These are phyloP conservation scores for Gasterosteus aculeatus DNA, from an alignment of 2,113 vertebrate genomes.

Conservation along the genomic window DNA sequence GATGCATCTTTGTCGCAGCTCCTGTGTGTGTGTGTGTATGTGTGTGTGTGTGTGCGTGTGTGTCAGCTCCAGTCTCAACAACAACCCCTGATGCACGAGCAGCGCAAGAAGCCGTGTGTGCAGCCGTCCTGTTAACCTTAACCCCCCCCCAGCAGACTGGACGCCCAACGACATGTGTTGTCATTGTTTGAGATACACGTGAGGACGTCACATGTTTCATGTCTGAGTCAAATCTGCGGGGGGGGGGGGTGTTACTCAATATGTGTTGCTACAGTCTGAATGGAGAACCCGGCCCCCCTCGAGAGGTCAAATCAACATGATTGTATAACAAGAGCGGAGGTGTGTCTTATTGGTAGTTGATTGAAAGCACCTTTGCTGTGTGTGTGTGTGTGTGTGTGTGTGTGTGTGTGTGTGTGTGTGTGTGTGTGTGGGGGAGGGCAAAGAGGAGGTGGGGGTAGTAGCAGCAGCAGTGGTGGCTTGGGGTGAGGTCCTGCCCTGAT, in stretches of 20 bases:
- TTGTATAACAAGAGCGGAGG: constrained; percentile 60
- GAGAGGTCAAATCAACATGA: constrained; percentile 61
- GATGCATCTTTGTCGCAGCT: background rate
- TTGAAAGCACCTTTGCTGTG: constrained; percentile 61
- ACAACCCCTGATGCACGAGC: constrained; percentile 23
- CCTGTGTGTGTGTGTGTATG: background rate
- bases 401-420: constrained; percentile 31
- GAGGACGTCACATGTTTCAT: constrained; percentile 58
- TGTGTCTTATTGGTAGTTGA: constrained; percentile 52
- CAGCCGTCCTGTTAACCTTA: constrained; percentile 44
- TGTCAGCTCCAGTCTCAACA: background rate
- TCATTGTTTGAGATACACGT: constrained; percentile 64
- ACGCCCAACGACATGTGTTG: constrained; percentile 65
- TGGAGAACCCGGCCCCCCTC: background rate
- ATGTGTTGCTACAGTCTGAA: constrained; percentile 20
- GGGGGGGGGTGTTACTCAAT: constrained; percentile 23
- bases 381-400: constrained; percentile 33
- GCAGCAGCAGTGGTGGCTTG: constrained; percentile 56
- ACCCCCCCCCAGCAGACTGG: constrained; percentile 32
- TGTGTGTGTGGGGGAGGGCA: background rate
- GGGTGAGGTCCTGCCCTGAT: constrained; percentile 80
- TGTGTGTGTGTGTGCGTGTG: too few relatives aligned
- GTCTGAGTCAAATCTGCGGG: constrained; percentile 43
- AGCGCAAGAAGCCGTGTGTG: constrained; percentile 34
- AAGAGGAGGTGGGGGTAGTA: constrained; percentile 25